Conservation (phyloP, 1,140 invertebrate species). For the Artemia franciscana region DNA sequence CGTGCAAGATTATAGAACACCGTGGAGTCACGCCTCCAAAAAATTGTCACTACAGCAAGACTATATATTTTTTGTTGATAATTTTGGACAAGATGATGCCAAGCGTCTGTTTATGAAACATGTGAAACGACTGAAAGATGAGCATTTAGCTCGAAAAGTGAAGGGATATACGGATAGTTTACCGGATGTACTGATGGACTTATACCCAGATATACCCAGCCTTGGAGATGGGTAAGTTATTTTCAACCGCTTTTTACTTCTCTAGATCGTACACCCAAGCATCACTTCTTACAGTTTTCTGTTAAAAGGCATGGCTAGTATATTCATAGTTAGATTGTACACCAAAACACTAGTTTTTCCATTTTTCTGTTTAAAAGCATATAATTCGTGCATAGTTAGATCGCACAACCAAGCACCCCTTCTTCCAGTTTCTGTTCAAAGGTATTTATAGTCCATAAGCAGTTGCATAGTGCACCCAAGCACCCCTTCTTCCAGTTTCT, state of each 20-base stretch:
- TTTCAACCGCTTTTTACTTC: not conserved
- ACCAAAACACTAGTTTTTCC: too few species aligned
- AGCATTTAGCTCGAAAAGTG: slow-evolving; percentile 53
- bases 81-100: slow-evolving; percentile 66
- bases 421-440: too few species aligned
- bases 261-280: too few species aligned
- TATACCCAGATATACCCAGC: slow-evolving; percentile 52
- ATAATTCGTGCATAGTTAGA: too few species aligned
- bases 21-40: slow-evolving; percentile 65
- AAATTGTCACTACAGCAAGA: slow-evolving; percentile 65
- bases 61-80: slow-evolving; percentile 69
- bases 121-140: slow-evolving; percentile 60
- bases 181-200: slow-evolving; percentile 50
- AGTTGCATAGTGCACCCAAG: too few species aligned
- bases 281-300: too few species aligned
- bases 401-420: too few species aligned
- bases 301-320: too few species aligned
- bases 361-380: too few species aligned
- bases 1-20: slow-evolving; percentile 52
- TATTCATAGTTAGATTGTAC: too few species aligned
- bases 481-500: too few species aligned
- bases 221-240: slow-evolving; percentile 39
- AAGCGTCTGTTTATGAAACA: slow-evolving; percentile 54
- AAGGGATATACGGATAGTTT: slow-evolving; percentile 55
- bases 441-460: too few species aligned